Evolutionary conservation across 2,888 invertebrate genomes (phyloP).

Genomic region (Tiphia femorata): DNA sequence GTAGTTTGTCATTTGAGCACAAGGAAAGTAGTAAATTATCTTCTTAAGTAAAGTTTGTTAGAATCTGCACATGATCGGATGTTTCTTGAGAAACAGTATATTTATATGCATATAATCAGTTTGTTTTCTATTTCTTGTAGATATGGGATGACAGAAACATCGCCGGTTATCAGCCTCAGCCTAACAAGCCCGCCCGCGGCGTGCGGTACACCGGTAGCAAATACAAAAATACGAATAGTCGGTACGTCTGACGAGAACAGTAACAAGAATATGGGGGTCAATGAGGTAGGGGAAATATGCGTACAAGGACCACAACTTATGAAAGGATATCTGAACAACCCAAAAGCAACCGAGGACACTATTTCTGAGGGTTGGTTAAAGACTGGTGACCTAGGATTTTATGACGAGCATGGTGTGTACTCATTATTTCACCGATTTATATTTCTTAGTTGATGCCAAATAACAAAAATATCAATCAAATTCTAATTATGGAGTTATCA

Average conservation of each 20-base stretch:
- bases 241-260: slow-evolving; percentile 32
- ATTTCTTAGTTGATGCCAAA: too few species aligned
- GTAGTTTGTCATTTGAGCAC: background rate
- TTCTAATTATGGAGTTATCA: too few species aligned
- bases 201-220: slow-evolving; percentile 65
- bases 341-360: slow-evolving; percentile 78
- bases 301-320: slow-evolving; percentile 86
- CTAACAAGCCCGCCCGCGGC: slow-evolving; percentile 17
- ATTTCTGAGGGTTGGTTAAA: slow-evolving; percentile 83
- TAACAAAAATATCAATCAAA: too few species aligned
- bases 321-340: slow-evolving; percentile 83
- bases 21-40: background rate
- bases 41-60: background rate
- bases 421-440: too few species aligned
- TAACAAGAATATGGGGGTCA: slow-evolving; percentile 36
- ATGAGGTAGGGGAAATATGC: slow-evolving; percentile 79
- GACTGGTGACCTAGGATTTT: slow-evolving; percentile 78
- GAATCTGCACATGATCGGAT: background rate
- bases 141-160: slow-evolving; percentile 81
- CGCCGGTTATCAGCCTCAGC: slow-evolving; percentile 72
- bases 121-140: slow-evolving; percentile 31
- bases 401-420: slow-evolving; percentile 78
- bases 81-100: background rate
- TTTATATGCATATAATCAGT: background rate
- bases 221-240: slow-evolving; percentile 67